These are phyloP conservation scores for Pyxicephalus adspersus DNA, from an alignment of 2,113 vertebrate species.

Conservation along the genomic window DNA sequence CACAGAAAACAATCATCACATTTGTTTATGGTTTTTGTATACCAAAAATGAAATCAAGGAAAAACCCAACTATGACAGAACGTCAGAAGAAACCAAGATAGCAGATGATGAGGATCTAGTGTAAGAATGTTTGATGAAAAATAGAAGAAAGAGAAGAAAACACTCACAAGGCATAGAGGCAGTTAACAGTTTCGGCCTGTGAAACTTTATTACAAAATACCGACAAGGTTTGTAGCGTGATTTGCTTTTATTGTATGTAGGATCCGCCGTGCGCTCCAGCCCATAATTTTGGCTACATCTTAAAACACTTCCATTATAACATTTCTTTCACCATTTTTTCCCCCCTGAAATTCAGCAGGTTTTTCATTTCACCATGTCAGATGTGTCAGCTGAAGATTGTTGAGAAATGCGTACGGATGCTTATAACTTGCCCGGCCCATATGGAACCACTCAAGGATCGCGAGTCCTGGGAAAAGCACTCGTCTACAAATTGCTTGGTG, in stretches of 20 bases:
- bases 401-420: constrained; percentile 40
- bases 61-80: too few relatives aligned
- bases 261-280: constrained; percentile 18
- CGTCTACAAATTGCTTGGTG: constrained; percentile 1
- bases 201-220: not conserved
- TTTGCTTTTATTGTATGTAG: constrained; percentile 3
- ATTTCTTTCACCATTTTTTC: not conserved
- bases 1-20: too few relatives aligned
- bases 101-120: too few relatives aligned
- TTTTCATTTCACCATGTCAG: constrained; percentile 41
- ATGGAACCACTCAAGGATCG: constrained; percentile 42
- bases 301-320: constrained; percentile 36
- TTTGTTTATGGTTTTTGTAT: too few relatives aligned
- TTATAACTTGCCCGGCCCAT: constrained; percentile 47
- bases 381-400: constrained; percentile 41
- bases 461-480: constrained; percentile 27
- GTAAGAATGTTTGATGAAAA: too few relatives aligned
- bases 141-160: too few relatives aligned
- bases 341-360: not conserved
- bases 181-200: too few relatives aligned
- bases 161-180: too few relatives aligned
- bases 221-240: not conserved
- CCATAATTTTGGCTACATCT: constrained; percentile 32
- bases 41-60: too few relatives aligned
- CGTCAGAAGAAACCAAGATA: too few relatives aligned